Evolutionary conservation across 2,797 vertebrate species (phyloP).

Genomic region (Enteromius anoplus): DNA sequence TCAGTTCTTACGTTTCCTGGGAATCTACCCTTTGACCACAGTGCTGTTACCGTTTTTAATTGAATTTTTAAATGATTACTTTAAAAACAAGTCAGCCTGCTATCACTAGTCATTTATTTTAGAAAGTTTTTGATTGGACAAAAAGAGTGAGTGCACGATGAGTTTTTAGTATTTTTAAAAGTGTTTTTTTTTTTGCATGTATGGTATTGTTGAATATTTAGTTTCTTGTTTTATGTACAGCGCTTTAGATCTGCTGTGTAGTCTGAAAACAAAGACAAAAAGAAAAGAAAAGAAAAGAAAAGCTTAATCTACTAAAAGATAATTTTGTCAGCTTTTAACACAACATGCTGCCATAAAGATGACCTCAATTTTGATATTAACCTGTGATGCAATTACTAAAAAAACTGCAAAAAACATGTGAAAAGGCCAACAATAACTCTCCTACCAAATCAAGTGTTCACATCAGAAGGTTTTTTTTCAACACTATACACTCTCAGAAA

Average conservation of each 20-base stretch:
- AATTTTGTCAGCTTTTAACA: not conserved
- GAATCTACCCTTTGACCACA: not conserved
- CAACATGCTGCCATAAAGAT: not conserved
- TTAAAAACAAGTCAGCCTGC: not conserved
- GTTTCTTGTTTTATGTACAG: not conserved
- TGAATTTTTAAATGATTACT: not conserved
- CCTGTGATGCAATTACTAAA: not conserved
- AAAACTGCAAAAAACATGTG: not conserved
- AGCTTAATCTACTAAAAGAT: not conserved
- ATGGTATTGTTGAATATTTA: not conserved
- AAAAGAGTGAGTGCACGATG: not conserved
- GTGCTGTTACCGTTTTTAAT: not conserved
- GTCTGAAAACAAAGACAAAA: not conserved
- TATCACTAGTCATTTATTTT: not conserved
- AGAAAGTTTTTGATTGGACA: not conserved
- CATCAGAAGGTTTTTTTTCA: not conserved
- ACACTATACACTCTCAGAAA: not conserved
- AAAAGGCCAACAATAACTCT: slow-evolving; percentile 13
- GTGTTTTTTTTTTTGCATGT: not conserved
- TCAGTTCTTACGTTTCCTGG: not conserved
- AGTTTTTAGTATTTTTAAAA: not conserved
- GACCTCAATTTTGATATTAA: not conserved
- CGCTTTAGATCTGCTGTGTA: not conserved
- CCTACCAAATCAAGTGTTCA: not conserved
- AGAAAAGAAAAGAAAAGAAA: not conserved